Evolutionary conservation across 2,888 invertebrate species (phyloP), one percentile per base, ranked within the genome.

Genomic region (Leptothorax acervorum): DNA sequence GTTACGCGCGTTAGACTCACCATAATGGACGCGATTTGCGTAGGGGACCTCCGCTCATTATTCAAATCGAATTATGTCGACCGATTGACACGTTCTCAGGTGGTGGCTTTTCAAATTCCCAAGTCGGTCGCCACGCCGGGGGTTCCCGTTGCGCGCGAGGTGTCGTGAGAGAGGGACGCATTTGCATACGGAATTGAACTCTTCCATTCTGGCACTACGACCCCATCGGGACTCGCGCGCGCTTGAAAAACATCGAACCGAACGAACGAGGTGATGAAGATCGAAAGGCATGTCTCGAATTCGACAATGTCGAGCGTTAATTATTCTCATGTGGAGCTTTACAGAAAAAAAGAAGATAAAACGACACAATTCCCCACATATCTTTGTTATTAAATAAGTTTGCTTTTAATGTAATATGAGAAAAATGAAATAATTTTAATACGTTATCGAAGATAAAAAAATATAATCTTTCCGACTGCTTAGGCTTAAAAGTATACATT

Each of bases 11-110:
- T 85, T 55, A 83, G 88, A 83, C 78, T 90, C 84, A 83, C 90
- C 85, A 90, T 91, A 91, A 93, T 92, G 81, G 92, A 86, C 84
- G 87, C 91, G 93, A 94, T 94, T 94, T 94, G 93, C 94, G 94
- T 94, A 94, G 93, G 93, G 93, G 92, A 92, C 90, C 86, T 88
- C 88, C 89, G 90, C 90, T 92, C 92, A 92, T 92, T 92, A 92
- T 92, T 92, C 93, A 91, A 92, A 93, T 93, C 92, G 93, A 93
- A 93, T 93, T 92, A 93, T 87, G 90, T 92, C 92, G 93, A 88
- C 92, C 93, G 93, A 93, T 92, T 92, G 92, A 92, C 92, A 90
- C 92, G 92, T 92, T 88, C 92, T 91, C 93, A 90, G 92, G 91
- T 91, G 91, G 90, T 89, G 89, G 92, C 91, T 92, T 92, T 92